A percentile compares a stretch with the other conserved stretches of the same genome.
Evolutionary conservation across 2,113 vertebrate genomes (phyloP).

Genomic region (Mustelus asterias): DNA sequence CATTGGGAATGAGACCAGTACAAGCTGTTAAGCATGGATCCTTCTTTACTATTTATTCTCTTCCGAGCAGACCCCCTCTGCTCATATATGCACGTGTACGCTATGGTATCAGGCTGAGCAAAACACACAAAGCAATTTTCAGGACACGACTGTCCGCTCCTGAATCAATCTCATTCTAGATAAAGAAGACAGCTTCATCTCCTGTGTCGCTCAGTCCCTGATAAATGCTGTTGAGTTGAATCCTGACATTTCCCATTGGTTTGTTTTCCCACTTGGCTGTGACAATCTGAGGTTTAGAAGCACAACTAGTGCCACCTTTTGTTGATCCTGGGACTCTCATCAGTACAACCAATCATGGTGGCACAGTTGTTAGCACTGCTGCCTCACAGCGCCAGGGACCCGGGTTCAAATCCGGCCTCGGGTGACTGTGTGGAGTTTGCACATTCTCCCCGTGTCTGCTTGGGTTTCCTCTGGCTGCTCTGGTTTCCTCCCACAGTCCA

Average conservation of each 20-base stretch:
- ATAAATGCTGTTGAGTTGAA: neutral
- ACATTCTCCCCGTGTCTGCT: too few species aligned
- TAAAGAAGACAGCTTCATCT: neutral
- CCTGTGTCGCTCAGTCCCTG: neutral
- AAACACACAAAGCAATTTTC: too few species aligned
- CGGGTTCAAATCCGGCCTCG: too few species aligned
- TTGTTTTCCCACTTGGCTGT: neutral
- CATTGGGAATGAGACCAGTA: neutral
- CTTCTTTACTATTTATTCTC: neutral
- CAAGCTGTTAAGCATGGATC: neutral
- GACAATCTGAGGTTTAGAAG: neutral
- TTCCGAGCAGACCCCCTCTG: neutral
- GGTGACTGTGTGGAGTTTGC: too few species aligned
- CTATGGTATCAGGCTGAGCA: neutral
- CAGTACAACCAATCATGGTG: neutral
- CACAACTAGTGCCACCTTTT: neutral
- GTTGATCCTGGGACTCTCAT: neutral
- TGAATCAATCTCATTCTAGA: neutral
- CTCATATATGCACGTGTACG: neutral
- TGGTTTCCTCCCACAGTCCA: too few species aligned
- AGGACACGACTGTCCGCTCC: neutral
- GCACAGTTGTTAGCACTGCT: too few species aligned
- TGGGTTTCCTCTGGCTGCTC: too few species aligned
- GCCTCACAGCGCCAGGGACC: too few species aligned
- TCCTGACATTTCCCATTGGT: neutral